Evolutionary conservation across 2,113 vertebrate genomes (phyloP), one percentile per base, ranked within the genome.

Genomic region (Ammodytes dubius): DNA sequence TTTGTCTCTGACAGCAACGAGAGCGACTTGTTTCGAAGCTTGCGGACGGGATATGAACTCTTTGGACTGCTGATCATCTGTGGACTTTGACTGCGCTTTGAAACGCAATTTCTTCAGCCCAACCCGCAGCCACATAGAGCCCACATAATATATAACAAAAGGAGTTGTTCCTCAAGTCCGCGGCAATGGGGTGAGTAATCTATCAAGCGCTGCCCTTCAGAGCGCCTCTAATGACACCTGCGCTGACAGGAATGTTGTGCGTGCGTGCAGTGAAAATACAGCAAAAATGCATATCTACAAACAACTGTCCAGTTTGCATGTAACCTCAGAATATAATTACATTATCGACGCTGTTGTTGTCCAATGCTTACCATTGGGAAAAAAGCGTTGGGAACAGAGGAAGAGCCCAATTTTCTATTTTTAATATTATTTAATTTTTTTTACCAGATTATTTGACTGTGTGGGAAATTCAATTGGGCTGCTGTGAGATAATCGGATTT

Each of bases 141-240:
- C 47, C 8, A 19, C 8, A 75, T 13, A 57, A 17, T 58, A 40
- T 45, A 37, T 46, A 11, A 8, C 5, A 14, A 6, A 78, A 77
- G 81, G 83, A 91, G 85, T 88, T 92, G 81, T 79, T 84, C 75
- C 84, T 87, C 56, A 90, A 87, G 87, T 92, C 88, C 79, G 89
- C 92, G 88, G 94, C 92, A 84, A 95, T 96, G 90, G 93, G 95
- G 83, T 94, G 92, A 94, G 94, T 95, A 91, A 86, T 74, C 47
- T 70, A 70, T 40, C 68, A 45, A 71, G 82, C 74, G 69, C 81
- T 82, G 86, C 74, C 79, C 74, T 82, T 86, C 84, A 70, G 84
- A 86, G 88, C 76, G 74, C 68, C 75, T 89, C 73, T 69, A 46
- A 37, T 77, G 77, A 87, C 89, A 91, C 88, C 87, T 91, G 85